These are phyloP conservation scores for Dasysyrphus albostriatus DNA, from an alignment of 2,888 invertebrate genomes.

Conservation along the genomic window DNA sequence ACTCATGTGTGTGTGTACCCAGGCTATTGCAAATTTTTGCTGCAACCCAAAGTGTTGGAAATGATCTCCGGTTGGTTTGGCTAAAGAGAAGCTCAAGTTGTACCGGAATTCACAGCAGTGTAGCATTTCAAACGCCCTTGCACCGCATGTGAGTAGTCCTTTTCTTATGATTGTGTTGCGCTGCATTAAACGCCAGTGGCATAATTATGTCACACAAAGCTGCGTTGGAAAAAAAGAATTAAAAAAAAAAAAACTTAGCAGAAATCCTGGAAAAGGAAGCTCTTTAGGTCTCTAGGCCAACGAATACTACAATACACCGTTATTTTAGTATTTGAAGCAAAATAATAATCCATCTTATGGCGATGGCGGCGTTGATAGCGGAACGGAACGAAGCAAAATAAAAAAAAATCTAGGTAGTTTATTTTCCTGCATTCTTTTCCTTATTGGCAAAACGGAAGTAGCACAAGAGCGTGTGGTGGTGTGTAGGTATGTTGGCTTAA, in stretches of 20 bases:
- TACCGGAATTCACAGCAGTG: constrained; percentile 43
- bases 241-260: not conserved
- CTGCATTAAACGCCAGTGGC: constrained; percentile 62
- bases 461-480: not conserved
- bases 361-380: not conserved
- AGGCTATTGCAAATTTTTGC: constrained; percentile 10
- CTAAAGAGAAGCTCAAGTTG: constrained; percentile 25
- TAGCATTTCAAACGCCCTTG: constrained; percentile 35
- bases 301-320: constrained; percentile 39
- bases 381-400: not conserved
- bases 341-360: constrained; percentile 39
- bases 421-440: constrained; percentile 13
- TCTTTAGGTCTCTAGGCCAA: constrained; percentile 71
- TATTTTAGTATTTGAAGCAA: constrained; percentile 16
- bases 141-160: constrained; percentile 4
- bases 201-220: constrained; percentile 59
- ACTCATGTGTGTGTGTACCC: not conserved
- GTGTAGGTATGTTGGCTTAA: constrained; percentile 6
- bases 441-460: constrained; percentile 20
- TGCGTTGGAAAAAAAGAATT: constrained; percentile 11
- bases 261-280: constrained; percentile 30
- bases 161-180: not conserved
- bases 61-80: constrained; percentile 65
- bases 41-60: constrained; percentile 52
- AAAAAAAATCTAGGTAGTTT: constrained; percentile 7